These are phyloP conservation scores for Channa argus DNA, from an alignment of 2,113 vertebrate genomes.

Conservation along the genomic window DNA sequence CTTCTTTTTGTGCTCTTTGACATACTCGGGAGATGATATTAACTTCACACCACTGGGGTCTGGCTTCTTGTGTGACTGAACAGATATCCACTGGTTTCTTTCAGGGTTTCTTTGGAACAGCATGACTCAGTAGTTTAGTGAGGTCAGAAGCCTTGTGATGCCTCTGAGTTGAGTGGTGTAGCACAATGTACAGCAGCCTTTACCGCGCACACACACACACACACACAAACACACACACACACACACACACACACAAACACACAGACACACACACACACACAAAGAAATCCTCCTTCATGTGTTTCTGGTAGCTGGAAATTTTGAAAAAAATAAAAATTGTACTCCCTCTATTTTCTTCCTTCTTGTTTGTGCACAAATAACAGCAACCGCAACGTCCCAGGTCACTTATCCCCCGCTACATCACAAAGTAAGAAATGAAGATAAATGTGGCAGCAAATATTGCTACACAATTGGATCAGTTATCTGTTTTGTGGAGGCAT, in stretches of 20 bases:
- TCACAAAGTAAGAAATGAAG: constrained; percentile 8
- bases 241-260: no score
- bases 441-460: constrained; percentile 40
- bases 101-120: not conserved
- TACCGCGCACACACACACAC: not conserved
- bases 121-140: constrained; percentile 9
- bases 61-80: not conserved
- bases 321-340: not conserved
- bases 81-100: not conserved
- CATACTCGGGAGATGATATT: not conserved
- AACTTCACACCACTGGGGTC: not conserved
- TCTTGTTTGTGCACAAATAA: constrained; percentile 29
- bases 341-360: not conserved
- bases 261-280: no score
- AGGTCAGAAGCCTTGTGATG: not conserved
- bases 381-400: not conserved
- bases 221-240: no score
- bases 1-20: not conserved
- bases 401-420: not conserved
- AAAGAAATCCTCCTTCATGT: not conserved
- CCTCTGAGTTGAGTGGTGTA: not conserved
- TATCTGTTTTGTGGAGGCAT: constrained; percentile 18
- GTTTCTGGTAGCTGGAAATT: not conserved
- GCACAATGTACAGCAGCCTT: constrained; percentile 11
- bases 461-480: constrained; percentile 25